Base-by-base conservation (phyloP, 2,888 invertebrate genomes). In the Mesopsocus fuscifrons region DNA sequence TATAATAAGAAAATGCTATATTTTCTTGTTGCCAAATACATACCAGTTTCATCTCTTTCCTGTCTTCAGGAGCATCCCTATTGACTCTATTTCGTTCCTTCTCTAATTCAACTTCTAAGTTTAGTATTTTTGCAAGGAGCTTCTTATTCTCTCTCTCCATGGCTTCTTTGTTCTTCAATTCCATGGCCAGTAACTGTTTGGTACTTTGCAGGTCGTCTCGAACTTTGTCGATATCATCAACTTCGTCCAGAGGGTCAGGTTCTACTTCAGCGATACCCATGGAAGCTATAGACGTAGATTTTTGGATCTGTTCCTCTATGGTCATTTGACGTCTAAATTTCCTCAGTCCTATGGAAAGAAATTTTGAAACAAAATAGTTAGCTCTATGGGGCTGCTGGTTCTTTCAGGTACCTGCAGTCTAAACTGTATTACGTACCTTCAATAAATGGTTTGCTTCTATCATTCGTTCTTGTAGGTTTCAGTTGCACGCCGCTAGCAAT, bases 201-300 rank as follows among this genome's bases (percentile, higher is more conserved):
- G 87, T 87, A 45, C 87, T 87, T 57, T 89, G 88, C 31, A 89
- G 69, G 58, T 89, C 89, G 56, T 89, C 89, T 51, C 88, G 71
- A 15, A 54, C 77, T 57, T 80, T 83, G 55, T 89, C 89, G 51
- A 89, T 88, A 55, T 89, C 89, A 52, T 89, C 88, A 69, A 87
- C 73, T 55, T 88, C 88, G 56, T 88, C 87, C n/a, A 38, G 18
- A 9, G 38, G 38, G 20, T 38, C 38, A 0, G 62, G 59, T 22
- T 62, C 54, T 13, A 71, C 74, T 52, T 79, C 81, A 2, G 57
- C 58, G 6, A 58, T 57, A 2, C 59, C 58, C 48, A 67, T 63
- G 48, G 67, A 67, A 17, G 74, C 62, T 58, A 67, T 78, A 3
- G 80, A 80, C 61, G 77, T 77, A 1, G 80, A 80, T 57, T 85